Conservation (phyloP, 2,888 invertebrate genomes). For the Pristionchus exspectatus region DNA sequence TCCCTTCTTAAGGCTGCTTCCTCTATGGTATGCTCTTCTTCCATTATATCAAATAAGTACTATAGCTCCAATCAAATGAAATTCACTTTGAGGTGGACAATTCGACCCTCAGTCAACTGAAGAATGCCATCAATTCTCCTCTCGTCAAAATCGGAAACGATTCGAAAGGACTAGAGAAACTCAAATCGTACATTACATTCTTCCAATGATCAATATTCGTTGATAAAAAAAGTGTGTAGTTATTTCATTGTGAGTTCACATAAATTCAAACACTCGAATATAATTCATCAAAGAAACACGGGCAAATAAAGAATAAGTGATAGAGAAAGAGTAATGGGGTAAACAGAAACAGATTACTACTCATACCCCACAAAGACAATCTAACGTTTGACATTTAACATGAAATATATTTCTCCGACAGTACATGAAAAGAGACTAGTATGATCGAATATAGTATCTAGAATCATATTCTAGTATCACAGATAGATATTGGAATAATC, state of each 20-base stretch:
- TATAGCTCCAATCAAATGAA: not conserved
- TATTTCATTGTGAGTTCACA: not conserved
- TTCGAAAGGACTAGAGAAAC: slow-evolving; percentile 1
- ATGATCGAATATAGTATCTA: slow-evolving; percentile 20
- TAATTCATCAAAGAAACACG: not conserved
- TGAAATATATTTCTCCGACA: not conserved
- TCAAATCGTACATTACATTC: slow-evolving; percentile 34
- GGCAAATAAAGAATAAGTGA: not conserved
- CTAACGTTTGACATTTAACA: not conserved
- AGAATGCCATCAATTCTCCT: slow-evolving; percentile 48
- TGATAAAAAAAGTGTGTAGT: not conserved
- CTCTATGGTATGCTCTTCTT: not conserved
- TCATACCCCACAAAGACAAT: not conserved
- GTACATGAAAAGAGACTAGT: slow-evolving; percentile 1
- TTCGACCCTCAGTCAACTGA: not conserved
- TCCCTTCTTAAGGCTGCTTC: slow-evolving; percentile 37
- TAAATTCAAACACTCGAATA: not conserved
- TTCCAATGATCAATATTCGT: not conserved
- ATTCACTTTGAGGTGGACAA: slow-evolving; percentile 21
- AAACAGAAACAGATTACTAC: not conserved
- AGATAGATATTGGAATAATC: slow-evolving; percentile 21
- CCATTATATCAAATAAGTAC: not conserved
- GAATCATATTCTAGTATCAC: slow-evolving; percentile 51
- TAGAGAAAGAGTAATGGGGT: not conserved
- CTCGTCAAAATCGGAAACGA: slow-evolving; percentile 13